These are phyloP conservation scores for Sphyrna mokarran DNA, from an alignment of 2,113 vertebrate species.

Conservation along the genomic window DNA sequence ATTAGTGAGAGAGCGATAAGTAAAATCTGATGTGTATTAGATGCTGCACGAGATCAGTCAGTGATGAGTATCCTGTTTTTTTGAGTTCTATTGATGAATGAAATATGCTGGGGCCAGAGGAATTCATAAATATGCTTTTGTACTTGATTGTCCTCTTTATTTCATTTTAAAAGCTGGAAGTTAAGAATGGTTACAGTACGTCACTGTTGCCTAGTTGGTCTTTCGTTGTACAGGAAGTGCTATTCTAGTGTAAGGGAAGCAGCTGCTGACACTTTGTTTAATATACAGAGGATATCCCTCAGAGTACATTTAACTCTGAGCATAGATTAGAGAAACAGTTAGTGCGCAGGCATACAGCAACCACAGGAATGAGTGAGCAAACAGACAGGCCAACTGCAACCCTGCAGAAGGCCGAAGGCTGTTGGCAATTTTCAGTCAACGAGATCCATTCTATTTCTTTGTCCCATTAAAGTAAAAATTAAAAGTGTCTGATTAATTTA, in stretches of 20 bases:
- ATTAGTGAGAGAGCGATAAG: not conserved
- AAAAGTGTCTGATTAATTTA: not conserved
- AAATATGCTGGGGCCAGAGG: not conserved
- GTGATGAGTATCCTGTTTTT: not conserved
- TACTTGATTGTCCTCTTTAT: not conserved
- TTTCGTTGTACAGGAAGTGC: slow-evolving; percentile 22
- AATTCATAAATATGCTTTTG: not conserved
- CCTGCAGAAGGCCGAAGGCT: not conserved
- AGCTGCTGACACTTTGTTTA: slow-evolving; percentile 35
- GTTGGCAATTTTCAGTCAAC: not conserved
- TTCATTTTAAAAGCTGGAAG: slow-evolving; percentile 15
- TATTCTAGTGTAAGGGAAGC: slow-evolving; percentile 32
- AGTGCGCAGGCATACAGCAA: not conserved
- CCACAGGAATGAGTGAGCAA: not conserved
- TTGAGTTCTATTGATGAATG: not conserved
- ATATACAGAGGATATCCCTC: slow-evolving; percentile 33
- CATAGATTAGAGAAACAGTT: not conserved
- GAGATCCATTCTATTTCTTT: not conserved
- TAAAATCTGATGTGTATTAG: not conserved
- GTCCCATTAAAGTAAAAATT: not conserved
- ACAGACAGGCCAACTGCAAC: not conserved
- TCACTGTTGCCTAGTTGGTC: not conserved
- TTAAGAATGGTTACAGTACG: slow-evolving; percentile 9
- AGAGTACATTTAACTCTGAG: not conserved
- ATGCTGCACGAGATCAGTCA: not conserved